Base-by-base conservation (phyloP, 2,888 invertebrate genomes). In the Harpalus rubripes region DNA sequence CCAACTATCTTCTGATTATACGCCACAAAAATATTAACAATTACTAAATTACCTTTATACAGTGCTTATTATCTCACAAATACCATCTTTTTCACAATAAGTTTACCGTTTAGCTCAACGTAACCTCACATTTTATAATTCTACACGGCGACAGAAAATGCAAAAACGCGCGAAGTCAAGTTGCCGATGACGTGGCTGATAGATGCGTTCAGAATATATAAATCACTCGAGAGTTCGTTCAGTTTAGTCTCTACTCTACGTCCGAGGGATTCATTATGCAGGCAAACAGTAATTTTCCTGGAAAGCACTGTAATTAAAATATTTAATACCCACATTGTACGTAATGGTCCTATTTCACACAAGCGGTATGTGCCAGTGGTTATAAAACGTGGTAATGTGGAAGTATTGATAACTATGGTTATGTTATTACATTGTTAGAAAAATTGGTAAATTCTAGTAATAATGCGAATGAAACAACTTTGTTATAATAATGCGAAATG, bases 281-380 rank as follows among this genome's bases (percentile, higher is more conserved):
- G 80, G 80, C 79, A 72, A 72, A 85, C 68, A 72, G 80, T 80
- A 79, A 72, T 80, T 58, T 85, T 85, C 85, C 72, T 16, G 72
- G 80, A 80, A 80, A 80, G 41, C 56, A 85, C 72, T 85, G 80
- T 80, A 85, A 85, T 85, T 85, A 85, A 85, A 85, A 80, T 85
- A 85, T 85, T 85, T 85, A 80, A 80, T 80, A 85, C 72, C 85
- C 80, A 80, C 85, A 80, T 85, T 80, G 80, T 68, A 85, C 61
- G 68, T 58, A 72, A 80, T 80, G 72, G 85, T 79, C 26, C 58
- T 59, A 72, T 68, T 85, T 84, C 68, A 79, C 79, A 83, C 61
- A 83, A 78, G 72, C 41, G 44, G 44, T 74, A 44, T 44, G 18
- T 44, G 18, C 72, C 72, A 74, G 72, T 18, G 72, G 44, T 74